phyloP scores from a whole-genome alignment of 1,140 invertebrate species.

The Agrilus planipennis region DNA sequence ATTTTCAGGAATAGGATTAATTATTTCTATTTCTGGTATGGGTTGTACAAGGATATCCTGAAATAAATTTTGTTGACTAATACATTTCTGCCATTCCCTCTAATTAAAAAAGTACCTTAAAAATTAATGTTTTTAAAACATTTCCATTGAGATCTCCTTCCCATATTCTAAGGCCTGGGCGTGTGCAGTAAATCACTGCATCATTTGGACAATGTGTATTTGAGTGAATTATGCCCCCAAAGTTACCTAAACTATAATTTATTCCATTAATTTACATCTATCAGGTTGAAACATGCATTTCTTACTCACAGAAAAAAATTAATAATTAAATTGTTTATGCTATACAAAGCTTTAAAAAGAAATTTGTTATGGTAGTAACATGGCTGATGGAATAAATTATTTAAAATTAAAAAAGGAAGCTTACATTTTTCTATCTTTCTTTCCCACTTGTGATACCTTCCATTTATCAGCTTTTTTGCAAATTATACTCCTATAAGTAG shows the following conservation, averaged over 20 bases:
- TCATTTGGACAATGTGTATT: slow-evolving; percentile 40
- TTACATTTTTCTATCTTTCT: slow-evolving; percentile 75
- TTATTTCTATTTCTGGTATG: slow-evolving; percentile 49
- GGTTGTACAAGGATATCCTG: slow-evolving; percentile 48
- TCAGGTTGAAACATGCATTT: slow-evolving; percentile 10
- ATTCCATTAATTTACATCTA: slow-evolving; percentile 6
- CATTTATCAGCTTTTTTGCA: slow-evolving; percentile 52
- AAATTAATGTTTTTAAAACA: slow-evolving; percentile 75
- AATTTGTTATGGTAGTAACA: too few species aligned
- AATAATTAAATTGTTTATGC: slow-evolving; percentile 8
- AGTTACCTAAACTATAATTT: slow-evolving; percentile 45
- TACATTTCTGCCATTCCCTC: slow-evolving; percentile 11
- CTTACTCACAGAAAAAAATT: slow-evolving; percentile 6
- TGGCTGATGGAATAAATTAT: too few species aligned
- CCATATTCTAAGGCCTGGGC: slow-evolving; percentile 73
- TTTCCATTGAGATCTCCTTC: slow-evolving; percentile 58
- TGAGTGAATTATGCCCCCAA: slow-evolving; percentile 52
- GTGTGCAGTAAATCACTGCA: slow-evolving; percentile 54
- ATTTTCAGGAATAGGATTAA: slow-evolving; percentile 49
- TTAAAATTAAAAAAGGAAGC: slow-evolving; percentile 24
- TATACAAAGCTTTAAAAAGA: slow-evolving; percentile 16
- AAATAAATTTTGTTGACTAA: slow-evolving; percentile 8
- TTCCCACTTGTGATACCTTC: slow-evolving; percentile 67
- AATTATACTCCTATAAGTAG: slow-evolving; percentile 65
- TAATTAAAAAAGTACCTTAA: slow-evolving; percentile 48